phyloP scores from a whole-genome alignment of 2,888 invertebrate species.

The Cryptus viduatorius region DNA sequence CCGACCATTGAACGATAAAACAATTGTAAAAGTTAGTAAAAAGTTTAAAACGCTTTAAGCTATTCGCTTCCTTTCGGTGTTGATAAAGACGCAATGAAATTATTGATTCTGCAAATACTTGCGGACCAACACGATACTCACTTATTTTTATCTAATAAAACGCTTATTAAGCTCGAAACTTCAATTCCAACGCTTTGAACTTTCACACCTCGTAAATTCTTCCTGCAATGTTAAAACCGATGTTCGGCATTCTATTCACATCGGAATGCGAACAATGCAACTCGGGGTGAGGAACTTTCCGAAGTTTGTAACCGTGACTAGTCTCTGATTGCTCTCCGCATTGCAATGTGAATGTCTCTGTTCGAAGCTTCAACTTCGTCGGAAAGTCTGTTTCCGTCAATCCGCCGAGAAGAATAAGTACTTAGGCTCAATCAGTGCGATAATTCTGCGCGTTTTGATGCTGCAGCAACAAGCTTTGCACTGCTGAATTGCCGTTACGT shows the following conservation, averaged over 20 bases:
- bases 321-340: neutral
- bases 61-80: neutral
- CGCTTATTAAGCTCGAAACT: neutral
- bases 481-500: neutral
- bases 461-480: neutral
- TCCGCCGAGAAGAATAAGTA: neutral
- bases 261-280: neutral
- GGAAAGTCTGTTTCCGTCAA: neutral
- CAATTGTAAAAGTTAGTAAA: neutral
- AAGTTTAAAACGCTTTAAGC: neutral
- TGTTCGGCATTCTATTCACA: neutral
- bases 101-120: neutral
- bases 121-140: neutral
- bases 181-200: neutral
- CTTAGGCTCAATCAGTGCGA: neutral
- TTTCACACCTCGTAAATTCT: neutral
- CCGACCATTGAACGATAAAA: neutral
- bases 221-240: neutral
- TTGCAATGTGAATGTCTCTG: neutral
- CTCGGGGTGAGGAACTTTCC: neutral
- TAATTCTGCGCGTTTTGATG: neutral
- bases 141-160: neutral
- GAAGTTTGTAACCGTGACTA: constrained; percentile 1
- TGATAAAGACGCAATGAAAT: neutral
- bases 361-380: neutral